Conservation (phyloP, 2,888 invertebrate genomes). For the Apamea anceps region DNA sequence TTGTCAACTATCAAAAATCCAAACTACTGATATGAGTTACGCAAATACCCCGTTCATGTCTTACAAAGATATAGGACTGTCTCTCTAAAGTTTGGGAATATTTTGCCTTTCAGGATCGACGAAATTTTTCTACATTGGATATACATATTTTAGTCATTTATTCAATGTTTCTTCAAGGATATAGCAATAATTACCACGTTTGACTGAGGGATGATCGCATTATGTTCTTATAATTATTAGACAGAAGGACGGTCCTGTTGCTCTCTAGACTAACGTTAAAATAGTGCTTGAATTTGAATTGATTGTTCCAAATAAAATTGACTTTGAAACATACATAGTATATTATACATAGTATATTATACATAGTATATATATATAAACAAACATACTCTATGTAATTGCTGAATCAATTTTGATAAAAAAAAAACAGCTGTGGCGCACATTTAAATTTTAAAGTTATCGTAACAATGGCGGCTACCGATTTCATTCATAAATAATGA, state of each 20-base stretch:
- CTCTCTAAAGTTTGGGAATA: neutral
- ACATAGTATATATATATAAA: too few species aligned
- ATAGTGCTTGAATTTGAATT: neutral
- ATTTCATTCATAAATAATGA: slow-evolving; percentile 42
- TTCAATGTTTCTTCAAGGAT: neutral
- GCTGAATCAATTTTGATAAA: neutral
- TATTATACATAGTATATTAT: too few species aligned
- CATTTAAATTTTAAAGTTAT: slow-evolving; percentile 15
- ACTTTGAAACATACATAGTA: neutral
- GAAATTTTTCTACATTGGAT: neutral
- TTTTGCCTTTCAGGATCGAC: neutral
- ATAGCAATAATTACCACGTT: neutral
- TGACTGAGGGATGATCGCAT: too few species aligned
- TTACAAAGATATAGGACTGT: neutral
- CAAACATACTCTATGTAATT: neutral
- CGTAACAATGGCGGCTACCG: slow-evolving; percentile 9
- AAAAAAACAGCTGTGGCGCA: slow-evolving; percentile 9
- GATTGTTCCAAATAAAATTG: neutral
- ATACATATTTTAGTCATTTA: too few species aligned
- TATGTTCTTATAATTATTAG: neutral
- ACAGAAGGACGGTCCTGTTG: neutral
- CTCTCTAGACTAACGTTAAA: too few species aligned
- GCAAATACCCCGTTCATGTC: too few species aligned
- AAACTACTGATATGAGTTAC: too few species aligned
- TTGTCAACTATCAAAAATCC: too few species aligned